Conservation (phyloP, 2,888 invertebrate species). For the Drosophila helvetica region DNA sequence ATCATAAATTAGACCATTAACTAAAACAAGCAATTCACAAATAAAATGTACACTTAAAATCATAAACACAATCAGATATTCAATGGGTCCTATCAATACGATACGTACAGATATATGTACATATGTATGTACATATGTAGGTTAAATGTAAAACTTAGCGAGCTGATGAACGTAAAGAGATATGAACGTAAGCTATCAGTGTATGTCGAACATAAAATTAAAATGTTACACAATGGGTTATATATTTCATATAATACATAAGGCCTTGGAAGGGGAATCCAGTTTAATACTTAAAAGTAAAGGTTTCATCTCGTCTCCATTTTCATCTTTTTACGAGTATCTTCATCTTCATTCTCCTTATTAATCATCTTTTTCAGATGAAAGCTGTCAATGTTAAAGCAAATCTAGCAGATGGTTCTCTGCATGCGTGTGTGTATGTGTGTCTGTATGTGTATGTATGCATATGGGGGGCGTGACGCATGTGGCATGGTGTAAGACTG, state of each 20-base stretch:
- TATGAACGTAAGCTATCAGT: constrained; percentile 60
- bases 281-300: constrained; percentile 50
- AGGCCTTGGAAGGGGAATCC: constrained; percentile 61
- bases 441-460: constrained; percentile 27
- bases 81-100: constrained; percentile 13
- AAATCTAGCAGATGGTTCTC: constrained; percentile 22
- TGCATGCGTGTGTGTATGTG: constrained; percentile 32
- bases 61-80: constrained; percentile 38
- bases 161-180: constrained; percentile 48
- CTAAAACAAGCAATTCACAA: constrained; percentile 64
- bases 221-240: constrained; percentile 58
- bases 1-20: constrained; percentile 62
- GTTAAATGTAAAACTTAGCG: constrained; percentile 61
- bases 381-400: constrained; percentile 26
- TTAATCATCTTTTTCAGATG: constrained; percentile 9
- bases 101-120: not conserved
- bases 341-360: constrained; percentile 4
- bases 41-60: constrained; percentile 71
- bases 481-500: constrained; percentile 30
- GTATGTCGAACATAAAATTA: constrained; percentile 59
- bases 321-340: not conserved
- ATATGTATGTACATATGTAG: constrained; percentile 16
- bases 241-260: constrained; percentile 75
- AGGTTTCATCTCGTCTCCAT: constrained; percentile 8
- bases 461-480: constrained; percentile 28